Evolutionary conservation across 2,888 invertebrate species (phyloP), one percentile per base, ranked within the genome.

Genomic region (Macrophya alboannulata): DNA sequence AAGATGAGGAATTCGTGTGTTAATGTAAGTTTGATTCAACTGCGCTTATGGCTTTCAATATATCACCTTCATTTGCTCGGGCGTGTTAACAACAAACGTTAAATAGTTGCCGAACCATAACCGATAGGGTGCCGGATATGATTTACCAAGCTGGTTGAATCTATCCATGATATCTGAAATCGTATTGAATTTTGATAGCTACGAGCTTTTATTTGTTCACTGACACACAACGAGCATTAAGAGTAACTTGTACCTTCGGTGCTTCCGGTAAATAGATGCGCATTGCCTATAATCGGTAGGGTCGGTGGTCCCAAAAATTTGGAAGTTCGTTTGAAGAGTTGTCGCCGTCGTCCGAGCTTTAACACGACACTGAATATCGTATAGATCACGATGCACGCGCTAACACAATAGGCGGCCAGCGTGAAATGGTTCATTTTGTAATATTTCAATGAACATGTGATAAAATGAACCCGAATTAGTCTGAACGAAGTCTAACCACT

Each of bases 101-200:
- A 62, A 10, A 62, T 62, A 62, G 25, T 25, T 25, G 25, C 62
- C 62, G 21, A 62, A 12, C 62, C 62, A 62, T 25, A 62, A 25
- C 1, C 62, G 62, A 25, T 25, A 62, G 10, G 62, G 62, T 4
- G 62, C n/a, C 9, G 62, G 25, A 25, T 62, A 62, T 25, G 0
- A 21, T 21, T 62, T 62, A 9, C 62, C 62, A 9, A 62, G 4
- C 25, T 62, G 10, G 25, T 25, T 17, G 25, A 62, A 62, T 62
- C 12, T 62, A 62, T 62, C 12, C 21, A 62, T 77, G 45, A 90
- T 89, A 79, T 88, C 90, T 90, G 85, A 81, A 76, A 76, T 48
- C 31, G 48, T 21, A 15, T 72, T 5, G 10, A 65, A 31, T 31
- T 31, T 45, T 4, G 5, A n/a, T 2, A 40, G 9, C 17, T 21